Percentiles rank a stretch among this genome's conserved stretches.
phyloP scores from a whole-genome alignment of 2,797 vertebrate genomes.

The Galago senegalensis region DNA sequence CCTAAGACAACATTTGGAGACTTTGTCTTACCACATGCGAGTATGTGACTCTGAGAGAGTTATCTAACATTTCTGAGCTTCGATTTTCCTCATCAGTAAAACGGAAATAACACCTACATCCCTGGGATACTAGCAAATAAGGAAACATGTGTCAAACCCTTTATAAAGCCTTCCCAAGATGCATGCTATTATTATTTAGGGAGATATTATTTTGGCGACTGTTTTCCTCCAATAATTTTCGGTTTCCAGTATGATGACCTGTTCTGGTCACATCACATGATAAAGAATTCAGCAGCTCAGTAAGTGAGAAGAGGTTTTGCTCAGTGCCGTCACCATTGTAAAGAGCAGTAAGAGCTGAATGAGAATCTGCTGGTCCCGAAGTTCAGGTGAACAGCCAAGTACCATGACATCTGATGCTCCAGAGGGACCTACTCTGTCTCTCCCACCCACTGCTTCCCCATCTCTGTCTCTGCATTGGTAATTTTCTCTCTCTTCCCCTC shows the following conservation, averaged over 20 bases:
- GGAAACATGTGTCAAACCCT: neutral
- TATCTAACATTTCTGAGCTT: neutral
- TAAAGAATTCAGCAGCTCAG: neutral
- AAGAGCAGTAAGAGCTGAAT: neutral
- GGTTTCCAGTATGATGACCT: neutral
- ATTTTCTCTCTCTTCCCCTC: neutral
- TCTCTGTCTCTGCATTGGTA: neutral
- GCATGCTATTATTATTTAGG: neutral
- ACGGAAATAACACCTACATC: neutral
- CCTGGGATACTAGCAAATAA: neutral
- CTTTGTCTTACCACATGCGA: neutral
- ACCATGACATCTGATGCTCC: neutral
- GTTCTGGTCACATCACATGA: neutral
- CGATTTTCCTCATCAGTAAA: constrained; percentile 6
- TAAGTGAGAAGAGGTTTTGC: neutral
- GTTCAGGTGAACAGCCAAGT: neutral
- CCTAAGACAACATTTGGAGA: neutral
- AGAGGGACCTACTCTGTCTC: neutral
- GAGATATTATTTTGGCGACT: neutral
- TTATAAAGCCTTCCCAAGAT: neutral
- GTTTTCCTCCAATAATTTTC: neutral
- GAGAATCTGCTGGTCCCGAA: neutral
- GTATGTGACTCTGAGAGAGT: neutral
- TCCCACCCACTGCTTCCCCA: neutral
- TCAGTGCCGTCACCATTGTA: neutral